Evolutionary conservation across 2,797 vertebrate species (phyloP).

Genomic region (Notoglanidium macrostoma): DNA sequence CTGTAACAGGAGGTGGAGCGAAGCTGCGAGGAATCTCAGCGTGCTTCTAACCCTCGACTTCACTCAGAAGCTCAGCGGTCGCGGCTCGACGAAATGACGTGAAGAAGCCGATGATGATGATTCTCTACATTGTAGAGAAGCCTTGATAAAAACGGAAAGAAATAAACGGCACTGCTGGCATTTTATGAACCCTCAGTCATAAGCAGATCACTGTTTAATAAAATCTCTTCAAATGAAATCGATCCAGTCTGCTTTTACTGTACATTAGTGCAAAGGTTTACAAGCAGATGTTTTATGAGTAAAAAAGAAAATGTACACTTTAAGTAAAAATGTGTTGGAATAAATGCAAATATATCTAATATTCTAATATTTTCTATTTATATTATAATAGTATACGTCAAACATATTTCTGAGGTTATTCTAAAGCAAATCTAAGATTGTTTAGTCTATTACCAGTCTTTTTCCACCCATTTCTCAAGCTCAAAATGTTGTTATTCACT

Average conservation of each 20-base stretch:
- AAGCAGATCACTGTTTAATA: neutral
- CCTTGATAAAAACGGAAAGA: neutral
- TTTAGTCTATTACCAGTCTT: neutral
- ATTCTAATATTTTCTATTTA: neutral
- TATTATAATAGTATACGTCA: neutral
- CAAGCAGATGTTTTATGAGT: neutral
- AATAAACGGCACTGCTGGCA: neutral
- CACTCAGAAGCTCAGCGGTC: neutral
- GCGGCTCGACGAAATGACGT: neutral
- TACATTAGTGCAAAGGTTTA: neutral
- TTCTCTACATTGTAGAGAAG: neutral
- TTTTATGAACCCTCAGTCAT: neutral
- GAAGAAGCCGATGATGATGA: neutral
- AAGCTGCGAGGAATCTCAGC: neutral
- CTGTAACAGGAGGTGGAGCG: neutral
- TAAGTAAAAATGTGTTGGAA: neutral
- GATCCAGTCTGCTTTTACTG: neutral
- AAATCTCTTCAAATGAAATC: neutral
- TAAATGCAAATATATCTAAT: neutral
- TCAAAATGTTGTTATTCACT: neutral
- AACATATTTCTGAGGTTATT: neutral
- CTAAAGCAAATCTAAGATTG: neutral
- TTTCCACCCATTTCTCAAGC: neutral
- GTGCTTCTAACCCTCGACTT: neutral
- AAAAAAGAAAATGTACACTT: neutral